Conservation (phyloP, 2,888 invertebrate species). For the Latrodectus elegans region DNA sequence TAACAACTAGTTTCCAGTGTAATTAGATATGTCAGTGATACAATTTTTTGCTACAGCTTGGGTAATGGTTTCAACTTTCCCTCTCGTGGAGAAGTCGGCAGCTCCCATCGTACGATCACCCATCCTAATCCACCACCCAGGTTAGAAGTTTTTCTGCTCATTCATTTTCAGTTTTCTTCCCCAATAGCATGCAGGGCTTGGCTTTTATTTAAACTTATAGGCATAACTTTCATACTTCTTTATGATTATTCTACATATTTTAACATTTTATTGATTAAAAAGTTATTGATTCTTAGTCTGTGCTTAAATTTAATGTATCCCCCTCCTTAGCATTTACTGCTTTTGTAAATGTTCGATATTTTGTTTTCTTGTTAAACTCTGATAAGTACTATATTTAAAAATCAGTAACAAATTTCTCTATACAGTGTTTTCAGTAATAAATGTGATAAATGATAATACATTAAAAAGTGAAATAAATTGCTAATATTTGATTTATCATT, state of each 20-base stretch:
- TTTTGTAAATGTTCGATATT: too few species aligned
- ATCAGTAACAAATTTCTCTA: too few species aligned
- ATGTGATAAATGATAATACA: too few species aligned
- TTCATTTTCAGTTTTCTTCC: slow-evolving; percentile 65
- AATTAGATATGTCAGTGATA: slow-evolving; percentile 33
- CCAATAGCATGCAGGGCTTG: slow-evolving; percentile 9
- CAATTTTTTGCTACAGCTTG: slow-evolving; percentile 79
- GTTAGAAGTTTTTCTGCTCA: slow-evolving; percentile 79
- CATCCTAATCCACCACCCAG: slow-evolving; percentile 83
- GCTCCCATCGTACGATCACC: slow-evolving; percentile 91
- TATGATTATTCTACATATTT: neutral
- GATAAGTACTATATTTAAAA: too few species aligned
- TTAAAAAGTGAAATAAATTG: too few species aligned
- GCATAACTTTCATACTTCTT: neutral
- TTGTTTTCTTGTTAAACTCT: too few species aligned
- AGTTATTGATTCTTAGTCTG: too few species aligned
- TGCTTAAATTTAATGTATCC: too few species aligned
- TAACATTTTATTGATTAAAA: neutral
- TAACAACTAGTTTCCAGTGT: neutral
- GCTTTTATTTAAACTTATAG: neutral
- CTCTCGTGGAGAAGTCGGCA: slow-evolving; percentile 82
- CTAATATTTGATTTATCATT: too few species aligned
- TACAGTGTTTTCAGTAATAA: too few species aligned
- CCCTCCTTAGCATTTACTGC: too few species aligned
- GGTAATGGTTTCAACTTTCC: slow-evolving; percentile 92